A percentile compares a stretch with the other conserved stretches of the same genome.
Conservation (phyloP, 1,140 invertebrate species). For the Camponotus vicinus region DNA sequence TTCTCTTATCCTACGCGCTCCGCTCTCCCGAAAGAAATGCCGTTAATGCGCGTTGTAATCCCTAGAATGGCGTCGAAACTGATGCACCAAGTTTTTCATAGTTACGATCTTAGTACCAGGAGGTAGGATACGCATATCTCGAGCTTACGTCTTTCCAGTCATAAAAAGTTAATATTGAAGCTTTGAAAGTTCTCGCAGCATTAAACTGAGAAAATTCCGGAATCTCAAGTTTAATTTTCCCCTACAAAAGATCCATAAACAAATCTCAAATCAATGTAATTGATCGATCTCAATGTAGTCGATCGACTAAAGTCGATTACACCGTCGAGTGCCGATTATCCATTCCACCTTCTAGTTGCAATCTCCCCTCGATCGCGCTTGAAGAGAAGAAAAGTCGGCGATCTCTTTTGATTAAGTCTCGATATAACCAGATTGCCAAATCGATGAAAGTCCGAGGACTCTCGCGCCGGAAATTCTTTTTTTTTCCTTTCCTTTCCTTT, state of each 20-base stretch:
- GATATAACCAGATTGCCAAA: constrained; percentile 62
- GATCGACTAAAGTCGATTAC: constrained; percentile 32
- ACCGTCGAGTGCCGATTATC: constrained; percentile 32
- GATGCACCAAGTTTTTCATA: constrained; percentile 25
- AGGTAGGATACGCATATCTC: not conserved
- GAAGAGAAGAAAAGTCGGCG: not conserved
- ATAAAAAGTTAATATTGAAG: constrained; percentile 27
- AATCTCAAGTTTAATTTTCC: constrained; percentile 11
- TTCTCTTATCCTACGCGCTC: constrained; percentile 25
- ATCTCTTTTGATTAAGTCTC: constrained; percentile 63
- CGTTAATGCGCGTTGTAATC: constrained; percentile 51
- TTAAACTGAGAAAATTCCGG: not conserved
- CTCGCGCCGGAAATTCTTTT: constrained; percentile 6
- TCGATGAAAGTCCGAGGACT: constrained; percentile 39
- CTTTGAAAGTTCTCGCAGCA: not conserved
- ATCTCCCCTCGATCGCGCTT: constrained; percentile 34
- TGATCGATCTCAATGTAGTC: not conserved
- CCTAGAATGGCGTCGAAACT: constrained; percentile 31
- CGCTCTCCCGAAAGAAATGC: constrained; percentile 55
- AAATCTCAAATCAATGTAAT: not conserved
- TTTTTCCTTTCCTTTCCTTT: constrained; percentile 24
- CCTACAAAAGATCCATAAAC: not conserved
- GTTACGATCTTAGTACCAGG: not conserved
- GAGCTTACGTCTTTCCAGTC: not conserved
- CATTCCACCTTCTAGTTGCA: constrained; percentile 30